Evolutionary conservation across 2,113 vertebrate genomes (phyloP).

Genomic region (Thamnophis sirtalis): DNA sequence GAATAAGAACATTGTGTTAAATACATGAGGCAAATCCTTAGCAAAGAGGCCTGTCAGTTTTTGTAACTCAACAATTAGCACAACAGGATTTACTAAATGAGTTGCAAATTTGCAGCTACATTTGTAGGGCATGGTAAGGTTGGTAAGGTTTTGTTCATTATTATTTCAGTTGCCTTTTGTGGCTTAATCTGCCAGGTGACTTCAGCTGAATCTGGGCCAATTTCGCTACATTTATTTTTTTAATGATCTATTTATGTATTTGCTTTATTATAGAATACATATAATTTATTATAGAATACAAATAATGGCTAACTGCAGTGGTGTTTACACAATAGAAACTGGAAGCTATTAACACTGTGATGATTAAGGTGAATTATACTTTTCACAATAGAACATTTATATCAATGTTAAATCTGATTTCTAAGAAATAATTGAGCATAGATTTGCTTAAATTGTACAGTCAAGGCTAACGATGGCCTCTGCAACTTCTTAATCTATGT

Average conservation of each 20-base stretch:
- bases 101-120: background rate
- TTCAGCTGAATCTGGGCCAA: background rate
- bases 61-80: background rate
- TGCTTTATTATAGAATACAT: background rate
- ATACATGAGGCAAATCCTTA: background rate
- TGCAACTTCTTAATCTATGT: background rate
- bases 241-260: background rate
- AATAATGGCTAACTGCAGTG: background rate
- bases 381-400: background rate
- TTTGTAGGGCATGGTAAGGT: background rate
- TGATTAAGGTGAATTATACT: background rate
- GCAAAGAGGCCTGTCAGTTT: too few species aligned
- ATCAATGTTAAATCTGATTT: background rate
- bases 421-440: background rate
- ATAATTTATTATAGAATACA: background rate
- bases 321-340: background rate
- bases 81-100: background rate
- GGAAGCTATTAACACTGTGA: background rate
- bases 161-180: background rate
- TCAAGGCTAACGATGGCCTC: background rate
- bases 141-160: background rate
- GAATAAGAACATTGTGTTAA: background rate
- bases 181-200: background rate
- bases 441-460: background rate
- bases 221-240: background rate